Percentiles rank a stretch among this genome's conserved stretches.
Conservation (phyloP, 2,888 invertebrate species). For the Chymomyza procnemis region DNA sequence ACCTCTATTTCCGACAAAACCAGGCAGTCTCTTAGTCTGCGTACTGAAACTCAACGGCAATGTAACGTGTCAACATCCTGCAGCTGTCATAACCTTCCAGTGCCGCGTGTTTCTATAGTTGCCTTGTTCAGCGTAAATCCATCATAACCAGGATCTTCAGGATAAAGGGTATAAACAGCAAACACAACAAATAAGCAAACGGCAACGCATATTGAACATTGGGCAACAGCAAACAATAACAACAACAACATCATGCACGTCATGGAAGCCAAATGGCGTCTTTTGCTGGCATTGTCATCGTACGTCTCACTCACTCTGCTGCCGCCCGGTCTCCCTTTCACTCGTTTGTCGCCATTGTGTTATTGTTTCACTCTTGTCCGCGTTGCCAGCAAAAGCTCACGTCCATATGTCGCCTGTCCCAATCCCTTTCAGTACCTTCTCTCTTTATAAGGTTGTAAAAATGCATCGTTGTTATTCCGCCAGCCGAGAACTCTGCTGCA, state of each 20-base stretch:
- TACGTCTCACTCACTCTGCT: conserved; percentile 12
- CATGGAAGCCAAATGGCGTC: conserved; percentile 24
- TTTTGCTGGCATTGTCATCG: background rate
- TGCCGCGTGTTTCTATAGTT: too few species aligned
- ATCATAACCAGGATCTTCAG: too few species aligned
- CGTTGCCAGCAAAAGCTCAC: conserved; percentile 20
- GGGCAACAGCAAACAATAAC: background rate
- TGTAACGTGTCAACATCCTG: too few species aligned
- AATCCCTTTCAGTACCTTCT: conserved; percentile 1
- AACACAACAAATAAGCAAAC: background rate
- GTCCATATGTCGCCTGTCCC: conserved; percentile 66
- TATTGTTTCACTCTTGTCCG: conserved; percentile 27
- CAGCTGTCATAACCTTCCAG: too few species aligned
- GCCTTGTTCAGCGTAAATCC: too few species aligned
- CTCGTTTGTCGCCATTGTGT: conserved; percentile 12
- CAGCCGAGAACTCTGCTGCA: background rate
- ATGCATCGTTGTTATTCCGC: conserved; percentile 32
- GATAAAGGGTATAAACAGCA: background rate
- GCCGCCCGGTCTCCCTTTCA: conserved; percentile 1
- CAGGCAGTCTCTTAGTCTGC: too few species aligned
- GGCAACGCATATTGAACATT: too few species aligned
- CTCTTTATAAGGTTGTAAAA: conserved; percentile 37
- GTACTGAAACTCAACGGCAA: too few species aligned
- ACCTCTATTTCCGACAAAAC: too few species aligned
- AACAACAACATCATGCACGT: background rate